These are phyloP conservation scores for Matsumyia berberina DNA, from an alignment of 2,888 invertebrate genomes.

Conservation along the genomic window DNA sequence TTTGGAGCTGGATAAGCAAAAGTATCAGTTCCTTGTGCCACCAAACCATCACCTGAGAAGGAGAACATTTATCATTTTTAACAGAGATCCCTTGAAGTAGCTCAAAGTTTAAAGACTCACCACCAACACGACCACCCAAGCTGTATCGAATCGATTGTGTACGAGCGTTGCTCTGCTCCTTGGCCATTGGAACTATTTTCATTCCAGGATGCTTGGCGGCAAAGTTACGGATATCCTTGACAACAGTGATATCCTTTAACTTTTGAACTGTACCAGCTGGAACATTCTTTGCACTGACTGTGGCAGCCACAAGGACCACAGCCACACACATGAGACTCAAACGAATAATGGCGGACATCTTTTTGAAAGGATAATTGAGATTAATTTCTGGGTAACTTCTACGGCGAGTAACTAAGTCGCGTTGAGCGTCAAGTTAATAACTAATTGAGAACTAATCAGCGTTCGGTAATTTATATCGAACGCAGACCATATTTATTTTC, in stretches of 20 bases:
- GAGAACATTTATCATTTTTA: neutral
- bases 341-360: slow-evolving; percentile 38
- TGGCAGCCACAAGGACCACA: slow-evolving; percentile 29
- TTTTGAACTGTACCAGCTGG: slow-evolving; percentile 29
- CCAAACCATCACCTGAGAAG: slow-evolving; percentile 80
- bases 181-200: slow-evolving; percentile 78
- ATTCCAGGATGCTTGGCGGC: slow-evolving; percentile 79
- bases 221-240: slow-evolving; percentile 80
- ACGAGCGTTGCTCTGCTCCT: slow-evolving; percentile 75
- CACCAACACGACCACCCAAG: slow-evolving; percentile 80
- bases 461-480: slow-evolving; percentile 62
- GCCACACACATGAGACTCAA: slow-evolving; percentile 40
- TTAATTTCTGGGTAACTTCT: neutral
- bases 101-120: slow-evolving; percentile 77
- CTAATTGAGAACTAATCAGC: slow-evolving; percentile 39
- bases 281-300: slow-evolving; percentile 46
- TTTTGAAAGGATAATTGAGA: slow-evolving; percentile 3
- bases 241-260: slow-evolving; percentile 77
- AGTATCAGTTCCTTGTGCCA: slow-evolving; percentile 81
- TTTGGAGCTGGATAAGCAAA: slow-evolving; percentile 78
- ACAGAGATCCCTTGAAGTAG: neutral
- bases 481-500: slow-evolving; percentile 23
- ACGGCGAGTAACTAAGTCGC: neutral
- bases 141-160: slow-evolving; percentile 79
- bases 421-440: slow-evolving; percentile 35